Conservation (phyloP, 2,888 invertebrate genomes). For the Deilephila elpenor region DNA sequence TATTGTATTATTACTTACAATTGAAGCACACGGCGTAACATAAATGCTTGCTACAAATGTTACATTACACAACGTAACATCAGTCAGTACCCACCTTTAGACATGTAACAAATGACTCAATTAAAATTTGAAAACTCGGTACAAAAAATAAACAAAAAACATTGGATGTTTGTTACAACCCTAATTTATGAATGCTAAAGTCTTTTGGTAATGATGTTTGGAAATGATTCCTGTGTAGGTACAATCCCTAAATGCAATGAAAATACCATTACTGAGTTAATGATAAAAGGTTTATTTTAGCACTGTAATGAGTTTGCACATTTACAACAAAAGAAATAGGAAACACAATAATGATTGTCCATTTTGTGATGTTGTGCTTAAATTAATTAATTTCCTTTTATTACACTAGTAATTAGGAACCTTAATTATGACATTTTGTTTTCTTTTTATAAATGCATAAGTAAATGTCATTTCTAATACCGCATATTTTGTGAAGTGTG, state of each 20-base stretch:
- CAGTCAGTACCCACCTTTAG: too few species aligned
- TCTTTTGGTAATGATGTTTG: too few species aligned
- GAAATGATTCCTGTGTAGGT: too few species aligned
- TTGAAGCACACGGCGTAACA: not conserved
- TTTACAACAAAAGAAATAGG: not conserved
- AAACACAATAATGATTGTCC: not conserved
- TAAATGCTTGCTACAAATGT: not conserved
- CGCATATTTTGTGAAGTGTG: too few species aligned
- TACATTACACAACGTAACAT: too few species aligned
- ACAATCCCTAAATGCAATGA: not conserved
- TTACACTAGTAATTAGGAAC: not conserved
- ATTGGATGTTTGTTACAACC: not conserved
- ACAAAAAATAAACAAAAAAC: not conserved
- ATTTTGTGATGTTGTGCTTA: not conserved
- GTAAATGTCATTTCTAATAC: too few species aligned
- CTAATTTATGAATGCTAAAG: not conserved
- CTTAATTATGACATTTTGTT: too few species aligned
- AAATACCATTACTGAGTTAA: not conserved
- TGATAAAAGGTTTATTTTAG: not conserved
- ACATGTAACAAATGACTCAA: not conserved
- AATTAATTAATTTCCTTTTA: not conserved
- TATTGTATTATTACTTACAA: too few species aligned
- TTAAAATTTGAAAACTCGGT: not conserved
- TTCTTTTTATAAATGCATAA: too few species aligned
- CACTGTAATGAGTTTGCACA: conserved; percentile 1